These are phyloP conservation scores for Amphibalanus amphitrite DNA, from an alignment of 1,140 invertebrate species.

Conservation along the genomic window DNA sequence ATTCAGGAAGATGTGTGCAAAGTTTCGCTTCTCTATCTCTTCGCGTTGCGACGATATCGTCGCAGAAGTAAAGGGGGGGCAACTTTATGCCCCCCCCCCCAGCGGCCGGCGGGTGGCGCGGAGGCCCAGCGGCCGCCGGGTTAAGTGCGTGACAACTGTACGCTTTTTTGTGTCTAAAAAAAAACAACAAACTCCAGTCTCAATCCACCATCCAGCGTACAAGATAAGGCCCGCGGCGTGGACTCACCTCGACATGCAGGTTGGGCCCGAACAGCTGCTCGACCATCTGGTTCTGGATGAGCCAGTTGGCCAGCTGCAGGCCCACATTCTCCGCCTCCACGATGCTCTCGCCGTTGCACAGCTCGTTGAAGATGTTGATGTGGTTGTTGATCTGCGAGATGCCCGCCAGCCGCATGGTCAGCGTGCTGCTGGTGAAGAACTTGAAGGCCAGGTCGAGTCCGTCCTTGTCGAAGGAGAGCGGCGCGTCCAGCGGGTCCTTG, in stretches of 20 bases:
- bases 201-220: too few relatives aligned
- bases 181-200: too few relatives aligned
- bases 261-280: slow-evolving; percentile 90
- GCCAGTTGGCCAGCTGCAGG: slow-evolving; percentile 65
- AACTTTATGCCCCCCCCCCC: too few relatives aligned
- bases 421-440: slow-evolving; percentile 78
- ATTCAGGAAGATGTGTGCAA: too few relatives aligned
- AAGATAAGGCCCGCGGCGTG: too few relatives aligned
- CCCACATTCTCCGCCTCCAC: slow-evolving; percentile 66
- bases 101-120: too few relatives aligned
- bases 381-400: slow-evolving; percentile 89
- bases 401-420: slow-evolving; percentile 77
- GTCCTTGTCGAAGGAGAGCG: slow-evolving; percentile 68
- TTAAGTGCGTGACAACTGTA: too few relatives aligned
- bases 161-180: too few relatives aligned
- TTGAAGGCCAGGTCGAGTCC: slow-evolving; percentile 81
- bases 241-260: slow-evolving; percentile 70
- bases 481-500: slow-evolving; percentile 48
- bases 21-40: too few relatives aligned
- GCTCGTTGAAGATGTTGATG: slow-evolving; percentile 61
- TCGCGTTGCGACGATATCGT: too few relatives aligned
- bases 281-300: slow-evolving; percentile 78
- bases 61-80: too few relatives aligned
- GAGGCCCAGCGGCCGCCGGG: too few relatives aligned
- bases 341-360: slow-evolving; percentile 65